phyloP scores from a whole-genome alignment of 2,797 vertebrate genomes.

The Prionace glauca region DNA sequence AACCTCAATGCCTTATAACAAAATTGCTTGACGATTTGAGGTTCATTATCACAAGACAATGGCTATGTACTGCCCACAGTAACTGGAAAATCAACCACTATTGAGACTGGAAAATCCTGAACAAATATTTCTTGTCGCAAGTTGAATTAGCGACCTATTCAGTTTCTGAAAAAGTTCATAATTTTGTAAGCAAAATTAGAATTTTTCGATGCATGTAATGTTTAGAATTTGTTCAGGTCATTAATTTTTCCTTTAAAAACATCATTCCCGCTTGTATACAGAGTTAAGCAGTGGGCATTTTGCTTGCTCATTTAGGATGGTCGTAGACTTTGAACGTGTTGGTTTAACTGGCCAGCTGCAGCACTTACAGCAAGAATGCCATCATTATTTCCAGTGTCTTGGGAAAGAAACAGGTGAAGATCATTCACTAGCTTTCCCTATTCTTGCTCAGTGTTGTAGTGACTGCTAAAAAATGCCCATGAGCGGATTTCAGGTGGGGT shows the following conservation, averaged over 20 bases:
- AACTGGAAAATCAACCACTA: no score
- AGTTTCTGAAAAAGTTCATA: background rate
- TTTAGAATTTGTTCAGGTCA: background rate
- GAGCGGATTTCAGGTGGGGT: no score
- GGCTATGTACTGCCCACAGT: no score
- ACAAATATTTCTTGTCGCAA: background rate
- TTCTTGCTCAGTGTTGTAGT: no score
- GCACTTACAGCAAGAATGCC: no score
- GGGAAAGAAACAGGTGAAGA: no score
- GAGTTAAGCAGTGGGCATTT: background rate
- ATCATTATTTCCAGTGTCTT: no score
- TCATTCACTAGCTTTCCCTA: no score
- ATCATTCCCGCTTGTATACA: background rate
- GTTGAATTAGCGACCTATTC: background rate
- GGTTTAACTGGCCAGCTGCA: background rate
- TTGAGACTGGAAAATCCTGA: no score
- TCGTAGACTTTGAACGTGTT: background rate
- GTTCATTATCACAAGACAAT: background rate
- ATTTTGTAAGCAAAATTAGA: background rate
- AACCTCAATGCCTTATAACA: background rate
- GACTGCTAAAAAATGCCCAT: no score
- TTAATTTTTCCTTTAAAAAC: background rate
- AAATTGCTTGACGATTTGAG: constrained; percentile 4
- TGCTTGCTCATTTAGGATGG: background rate
- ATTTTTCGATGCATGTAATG: background rate